Evolutionary conservation across 1,140 invertebrate genomes (phyloP).

Genomic region (Cydia pomonella): DNA sequence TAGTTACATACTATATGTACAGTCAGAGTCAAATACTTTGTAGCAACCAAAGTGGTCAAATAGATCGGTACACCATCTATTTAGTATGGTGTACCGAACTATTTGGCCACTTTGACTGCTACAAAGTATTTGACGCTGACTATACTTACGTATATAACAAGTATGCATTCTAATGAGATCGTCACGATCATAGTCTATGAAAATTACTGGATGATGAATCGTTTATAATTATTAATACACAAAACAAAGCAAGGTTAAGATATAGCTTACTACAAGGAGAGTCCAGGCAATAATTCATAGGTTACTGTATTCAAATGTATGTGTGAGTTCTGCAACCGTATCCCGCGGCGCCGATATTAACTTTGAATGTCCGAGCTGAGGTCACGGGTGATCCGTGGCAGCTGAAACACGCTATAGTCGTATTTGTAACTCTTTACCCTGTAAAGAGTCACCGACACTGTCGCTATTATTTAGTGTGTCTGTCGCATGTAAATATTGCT

Average conservation of each 20-base stretch:
- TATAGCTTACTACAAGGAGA: background rate
- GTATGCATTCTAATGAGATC: conserved; percentile 1
- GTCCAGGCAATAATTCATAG: background rate
- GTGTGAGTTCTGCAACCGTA: conserved; percentile 8
- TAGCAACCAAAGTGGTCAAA: too few relatives aligned
- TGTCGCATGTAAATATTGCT: background rate
- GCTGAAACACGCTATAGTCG: background rate
- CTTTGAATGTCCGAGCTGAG: conserved; percentile 5
- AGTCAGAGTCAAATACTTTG: too few relatives aligned
- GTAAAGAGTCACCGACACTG: background rate
- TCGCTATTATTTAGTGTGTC: background rate
- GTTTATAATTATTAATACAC: background rate
- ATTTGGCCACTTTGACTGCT: too few relatives aligned
- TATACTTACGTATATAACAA: too few relatives aligned
- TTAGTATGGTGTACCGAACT: too few relatives aligned
- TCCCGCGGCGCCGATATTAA: conserved; percentile 4
- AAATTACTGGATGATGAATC: background rate
- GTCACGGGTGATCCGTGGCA: background rate
- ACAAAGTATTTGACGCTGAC: too few relatives aligned
- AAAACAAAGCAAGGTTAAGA: background rate
- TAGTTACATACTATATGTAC: too few relatives aligned
- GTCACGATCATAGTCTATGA: background rate
- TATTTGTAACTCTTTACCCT: conserved; percentile 32
- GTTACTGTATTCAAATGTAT: background rate
- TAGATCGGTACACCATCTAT: too few relatives aligned